Evolutionary conservation across 1,140 invertebrate species (phyloP).

Genomic region (Zaprionus inermis): DNA sequence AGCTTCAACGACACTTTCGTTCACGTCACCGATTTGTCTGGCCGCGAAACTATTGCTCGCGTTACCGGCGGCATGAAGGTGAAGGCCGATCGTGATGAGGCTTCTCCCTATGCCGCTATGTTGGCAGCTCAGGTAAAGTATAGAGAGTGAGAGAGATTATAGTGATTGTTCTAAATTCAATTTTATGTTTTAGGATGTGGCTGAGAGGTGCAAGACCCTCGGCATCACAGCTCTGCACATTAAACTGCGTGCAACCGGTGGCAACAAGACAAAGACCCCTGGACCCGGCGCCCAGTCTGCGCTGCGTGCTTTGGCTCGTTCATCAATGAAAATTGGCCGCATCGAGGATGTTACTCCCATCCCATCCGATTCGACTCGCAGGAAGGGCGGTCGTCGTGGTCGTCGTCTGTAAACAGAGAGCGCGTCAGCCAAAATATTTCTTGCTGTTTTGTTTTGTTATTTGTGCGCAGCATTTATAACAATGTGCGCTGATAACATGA

Average conservation of each 20-base stretch:
- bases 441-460: slow-evolving; percentile 14
- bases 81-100: slow-evolving; percentile 99
- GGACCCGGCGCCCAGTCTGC: slow-evolving; percentile 99
- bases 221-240: slow-evolving; percentile 99
- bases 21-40: slow-evolving; percentile 99
- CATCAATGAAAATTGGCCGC: slow-evolving; percentile 99
- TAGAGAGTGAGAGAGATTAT: background rate
- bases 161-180: no score
- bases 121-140: slow-evolving; percentile 97
- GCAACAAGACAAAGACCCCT: slow-evolving; percentile 98
- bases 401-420: slow-evolving; percentile 93
- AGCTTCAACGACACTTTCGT: slow-evolving; percentile 99
- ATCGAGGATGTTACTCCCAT: slow-evolving; percentile 99
- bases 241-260: slow-evolving; percentile 98
- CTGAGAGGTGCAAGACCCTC: slow-evolving; percentile 98
- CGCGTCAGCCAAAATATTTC: background rate
- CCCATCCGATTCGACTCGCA: slow-evolving; percentile 98
- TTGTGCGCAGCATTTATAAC: background rate
- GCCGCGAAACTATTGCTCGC: slow-evolving; percentile 98
- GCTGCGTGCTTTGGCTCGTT: slow-evolving; percentile 97
- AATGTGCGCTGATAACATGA: background rate
- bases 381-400: slow-evolving; percentile 99
- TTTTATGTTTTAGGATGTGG: slow-evolving; percentile 92
- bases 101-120: slow-evolving; percentile 99
- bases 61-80: slow-evolving; percentile 99